phyloP scores from a whole-genome alignment of 2,888 invertebrate species.

The Ornithoptera alexandrae region DNA sequence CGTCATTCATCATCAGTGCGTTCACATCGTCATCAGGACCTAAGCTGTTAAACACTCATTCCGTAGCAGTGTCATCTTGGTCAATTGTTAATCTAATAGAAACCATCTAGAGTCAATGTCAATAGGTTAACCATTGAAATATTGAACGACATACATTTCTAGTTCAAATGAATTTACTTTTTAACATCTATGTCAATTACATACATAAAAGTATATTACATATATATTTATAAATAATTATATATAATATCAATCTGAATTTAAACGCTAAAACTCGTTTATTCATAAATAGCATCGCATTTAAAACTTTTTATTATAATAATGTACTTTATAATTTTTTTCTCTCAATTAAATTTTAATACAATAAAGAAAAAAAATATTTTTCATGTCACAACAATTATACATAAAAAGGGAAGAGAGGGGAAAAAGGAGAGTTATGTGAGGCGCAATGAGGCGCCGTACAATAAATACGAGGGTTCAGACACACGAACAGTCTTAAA shows the following conservation, averaged over 20 bases:
- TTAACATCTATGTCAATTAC: conserved; percentile 46
- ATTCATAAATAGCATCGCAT: conserved; percentile 76
- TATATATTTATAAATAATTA: conserved; percentile 19
- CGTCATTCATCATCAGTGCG: conserved; percentile 64
- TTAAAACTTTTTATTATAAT: conserved; percentile 57
- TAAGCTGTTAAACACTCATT: conserved; percentile 45
- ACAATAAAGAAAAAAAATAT: conserved; percentile 37
- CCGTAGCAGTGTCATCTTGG: conserved; percentile 64
- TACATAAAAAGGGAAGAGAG: conserved; percentile 35
- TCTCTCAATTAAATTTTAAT: conserved; percentile 16
- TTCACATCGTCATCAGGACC: conserved; percentile 43
- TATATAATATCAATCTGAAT: conserved; percentile 68
- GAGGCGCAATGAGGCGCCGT: conserved; percentile 43
- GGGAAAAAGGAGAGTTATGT: not conserved
- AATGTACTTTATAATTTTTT: conserved; percentile 50
- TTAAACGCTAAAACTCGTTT: conserved; percentile 69
- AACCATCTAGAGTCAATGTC: conserved; percentile 45
- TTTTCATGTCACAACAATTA: conserved; percentile 61
- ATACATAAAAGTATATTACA: conserved; percentile 42
- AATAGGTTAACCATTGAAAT: conserved; percentile 43
- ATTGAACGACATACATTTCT: conserved; percentile 67
- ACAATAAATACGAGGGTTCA: conserved; percentile 69
- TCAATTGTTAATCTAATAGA: conserved; percentile 60
- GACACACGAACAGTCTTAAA: conserved; percentile 78
- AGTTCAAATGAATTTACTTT: conserved; percentile 69